Evolutionary conservation across 2,888 invertebrate genomes (phyloP).

Genomic region (Clepsis dumicolana): DNA sequence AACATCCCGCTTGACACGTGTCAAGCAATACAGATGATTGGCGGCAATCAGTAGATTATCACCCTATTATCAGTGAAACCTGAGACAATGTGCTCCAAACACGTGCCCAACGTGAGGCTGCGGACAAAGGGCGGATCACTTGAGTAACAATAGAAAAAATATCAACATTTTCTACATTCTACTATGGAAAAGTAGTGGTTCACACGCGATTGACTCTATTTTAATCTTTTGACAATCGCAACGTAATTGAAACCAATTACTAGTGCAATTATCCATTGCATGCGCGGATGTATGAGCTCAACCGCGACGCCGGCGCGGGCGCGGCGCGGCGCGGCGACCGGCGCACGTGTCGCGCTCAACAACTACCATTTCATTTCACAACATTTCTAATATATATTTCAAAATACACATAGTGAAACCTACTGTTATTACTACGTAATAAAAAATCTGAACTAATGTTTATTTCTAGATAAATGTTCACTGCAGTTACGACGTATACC

Average conservation of each 20-base stretch:
- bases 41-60: slow-evolving; percentile 69
- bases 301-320: slow-evolving; percentile 42
- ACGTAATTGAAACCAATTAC: slow-evolving; percentile 76
- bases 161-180: slow-evolving; percentile 73
- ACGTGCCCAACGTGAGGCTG: slow-evolving; percentile 75
- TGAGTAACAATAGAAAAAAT: slow-evolving; percentile 58
- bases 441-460: neutral
- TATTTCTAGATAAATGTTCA: neutral
- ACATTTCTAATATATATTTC: neutral
- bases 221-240: slow-evolving; percentile 81
- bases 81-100: slow-evolving; percentile 65
- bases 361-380: neutral
- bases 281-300: slow-evolving; percentile 58
- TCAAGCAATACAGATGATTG: slow-evolving; percentile 62
- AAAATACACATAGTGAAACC: neutral
- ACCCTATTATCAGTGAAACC: slow-evolving; percentile 66
- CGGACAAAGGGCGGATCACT: slow-evolving; percentile 69
- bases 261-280: slow-evolving; percentile 64
- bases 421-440: neutral
- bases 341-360: neutral
- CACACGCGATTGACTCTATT: slow-evolving; percentile 82
- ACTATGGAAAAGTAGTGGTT: slow-evolving; percentile 72
- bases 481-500: neutral
- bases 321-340: slow-evolving; percentile 14
- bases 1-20: slow-evolving; percentile 58